Evolutionary conservation across 2,113 vertebrate species (phyloP), one percentile per base, ranked within the genome.

Genomic region (Tympanuchus pallidicinctus): DNA sequence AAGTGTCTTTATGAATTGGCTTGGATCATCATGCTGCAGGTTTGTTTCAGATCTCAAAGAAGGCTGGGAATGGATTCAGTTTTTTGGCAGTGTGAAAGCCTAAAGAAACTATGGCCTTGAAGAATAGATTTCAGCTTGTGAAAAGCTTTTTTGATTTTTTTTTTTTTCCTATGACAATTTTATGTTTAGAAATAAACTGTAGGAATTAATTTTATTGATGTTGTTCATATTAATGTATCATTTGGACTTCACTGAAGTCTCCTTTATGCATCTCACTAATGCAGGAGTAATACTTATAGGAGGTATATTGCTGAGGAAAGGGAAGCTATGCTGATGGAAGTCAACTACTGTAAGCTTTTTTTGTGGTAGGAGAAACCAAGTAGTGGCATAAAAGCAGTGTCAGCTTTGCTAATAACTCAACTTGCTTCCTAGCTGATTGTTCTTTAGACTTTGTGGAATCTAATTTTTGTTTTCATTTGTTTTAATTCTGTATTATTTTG

Each of bases 11-110:
- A 43, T 0, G 2, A 76, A 43, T 63, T 48, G 3, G 38, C n/a
- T 87, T 5, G 8, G 34, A 8, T 66, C 10, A 15, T 64, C 4
- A 2, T 15, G 24, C 15, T 87, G 50, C 17, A 54, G 20, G 7
- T 36, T 22, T 65, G 6, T 40, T 87, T 43, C 32, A 73, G 11
- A 76, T 16, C 30, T 87, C 21, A 30, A 87, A 25, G 11, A 52
- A 57, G 56, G 19, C 19, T 82, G 38, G 13, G 18, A 67, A 64
- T 64, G 7, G 20, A 11, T 89, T 74, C 32, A 50, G 5, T 25
- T 71, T 36, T 60, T 89, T 8, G 65, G 7, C 8, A 0, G 0
- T 64, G 15, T 42, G 22, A 72, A 84, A 74, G 2, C 0, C 0
- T 15, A 7, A 22, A 81, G 11, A 56, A 89, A 57, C 6, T 0